Evolutionary conservation across 1,140 invertebrate species (phyloP), one percentile per base, ranked within the genome.

Genomic region (Drosophila nebulosa): DNA sequence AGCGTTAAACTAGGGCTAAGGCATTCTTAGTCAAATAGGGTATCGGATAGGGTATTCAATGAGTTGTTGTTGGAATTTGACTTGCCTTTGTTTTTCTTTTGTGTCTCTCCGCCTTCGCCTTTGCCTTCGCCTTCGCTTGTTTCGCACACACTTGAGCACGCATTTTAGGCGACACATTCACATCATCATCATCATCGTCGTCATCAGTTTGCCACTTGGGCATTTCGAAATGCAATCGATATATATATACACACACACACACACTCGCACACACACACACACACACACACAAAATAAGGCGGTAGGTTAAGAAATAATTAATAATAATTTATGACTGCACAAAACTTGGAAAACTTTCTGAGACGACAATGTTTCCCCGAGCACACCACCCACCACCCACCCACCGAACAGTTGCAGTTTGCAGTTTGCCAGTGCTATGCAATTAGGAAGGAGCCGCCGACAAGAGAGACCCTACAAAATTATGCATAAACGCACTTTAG

Each of bases 401-500:
- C 16, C 39, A 46, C 39, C 18, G 21, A 21, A 21, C 12, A n/a
- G 39, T 32, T 51, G 42, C 12, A n/a, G 39, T 32, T 51, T 14
- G 18, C 18, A 21, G 46, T 50, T n/a, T n/a, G 42, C 4, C 4
- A 14, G 51, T 53, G 14, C 39, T 53, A 27, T 55, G 52, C 52
- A 55, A 55, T 55, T 55, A 55, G 52, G 27, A 55, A 55, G 7
- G 27, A 55, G 27, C 26, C 14, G 27, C 26, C 26, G 52, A 30
- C 52, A 27, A 30, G 27, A 32, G 52, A 55, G 52, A 58, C 56
- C 35, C 71, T 78, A 68, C 69, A 74, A 86, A 86, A 85, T 85
- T 85, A 86, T 85, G 81, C 81, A 85, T 88, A 86, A 86, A 83
- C 81, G 81, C 83, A 86, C 78, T 88, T 86, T 86, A 86, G 74